Base-by-base conservation (phyloP, 2,797 vertebrate species). In the Trachurus trachurus region DNA sequence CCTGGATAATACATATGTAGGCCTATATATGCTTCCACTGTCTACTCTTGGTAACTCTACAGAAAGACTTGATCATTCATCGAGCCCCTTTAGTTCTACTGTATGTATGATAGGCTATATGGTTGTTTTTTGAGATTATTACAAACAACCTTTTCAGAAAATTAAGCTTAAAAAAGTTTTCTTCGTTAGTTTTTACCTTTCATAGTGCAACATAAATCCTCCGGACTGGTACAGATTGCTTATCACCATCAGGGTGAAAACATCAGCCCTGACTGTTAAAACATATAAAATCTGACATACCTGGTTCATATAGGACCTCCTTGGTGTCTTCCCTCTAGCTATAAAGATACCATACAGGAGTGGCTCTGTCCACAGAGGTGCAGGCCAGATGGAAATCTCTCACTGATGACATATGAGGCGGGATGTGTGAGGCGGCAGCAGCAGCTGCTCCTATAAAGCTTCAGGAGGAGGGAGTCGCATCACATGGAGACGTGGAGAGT, bases 241-340 rank as follows among this genome's bases (percentile, higher is more conserved):
- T 4, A 29, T 49, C n/a, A 5, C 21, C 8, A 47, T 54, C 16
- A 50, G 7, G 6, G 10, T 42, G 17, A 63, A 65, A 49, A 17
- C 16, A 50, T 19, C 17, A 19, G 22, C 16, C 6, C 1, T 58
- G 5, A 47, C 1, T 21, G 29, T 6, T 53, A 17, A 66, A 80
- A 61, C 31, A 13, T 1, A 57, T 58, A 2, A 62, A 78, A 66
- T 49, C 9, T 34, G 44, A 82, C 85, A 0, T 76, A 92, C 90
- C 82, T 81, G 82, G 2, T 64, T 62, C 34, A 47, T 59, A 1
- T 9, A 29, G 34, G 63, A 54, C 19, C 16, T 71, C 34, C 11
- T 44, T 13, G 49, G 47, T 69, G 50, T 45, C 65, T 13, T 80
- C 13, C 44, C 22, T 44, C 8, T 0, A 34, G 71, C 34, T 65